A percentile compares a stretch with the other conserved stretches of the same genome.
Evolutionary conservation across 92 coral and sea anemone genomes (phyloP).

Genomic region (Epizoanthus rinbou): DNA sequence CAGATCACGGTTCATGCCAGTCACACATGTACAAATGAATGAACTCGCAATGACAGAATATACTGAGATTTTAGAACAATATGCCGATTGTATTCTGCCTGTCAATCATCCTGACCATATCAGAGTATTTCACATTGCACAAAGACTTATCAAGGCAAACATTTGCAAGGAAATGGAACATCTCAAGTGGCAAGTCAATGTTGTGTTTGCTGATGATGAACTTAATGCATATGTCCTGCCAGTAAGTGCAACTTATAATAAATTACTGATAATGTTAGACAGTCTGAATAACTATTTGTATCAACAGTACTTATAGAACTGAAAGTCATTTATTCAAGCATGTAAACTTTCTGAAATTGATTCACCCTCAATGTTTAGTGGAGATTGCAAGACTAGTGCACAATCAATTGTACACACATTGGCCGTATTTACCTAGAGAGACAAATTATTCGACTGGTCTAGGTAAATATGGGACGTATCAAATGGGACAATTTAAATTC

Average conservation of each 20-base stretch:
- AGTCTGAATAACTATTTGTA: no score
- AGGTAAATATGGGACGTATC: no score
- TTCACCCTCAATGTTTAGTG: no score
- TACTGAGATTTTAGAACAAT: constrained; percentile 74
- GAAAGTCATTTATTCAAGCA: no score
- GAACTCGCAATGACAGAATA: constrained; percentile 81
- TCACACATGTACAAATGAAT: constrained; percentile 82
- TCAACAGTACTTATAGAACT: no score
- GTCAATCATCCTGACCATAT: constrained; percentile 86
- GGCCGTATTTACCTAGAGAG: no score
- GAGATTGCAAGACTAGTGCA: no score
- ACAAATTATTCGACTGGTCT: no score
- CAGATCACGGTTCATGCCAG: constrained; percentile 85
- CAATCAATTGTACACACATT: no score
- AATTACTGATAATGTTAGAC: no score
- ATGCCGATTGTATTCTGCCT: constrained; percentile 76
- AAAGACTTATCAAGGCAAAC: constrained; percentile 77
- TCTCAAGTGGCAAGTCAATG: constrained; percentile 92
- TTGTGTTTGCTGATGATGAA: constrained; percentile 72
- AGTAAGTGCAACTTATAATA: constrained; percentile 54
- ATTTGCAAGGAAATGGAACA: constrained; percentile 73
- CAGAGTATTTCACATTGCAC: constrained; percentile 76
- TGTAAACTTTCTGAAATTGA: no score
- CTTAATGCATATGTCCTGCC: constrained; percentile 95
- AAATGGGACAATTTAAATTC: no score